Percentiles rank a stretch among this genome's conserved stretches.
Conservation (phyloP, 2,888 invertebrate genomes). For the Myopa testacea region DNA sequence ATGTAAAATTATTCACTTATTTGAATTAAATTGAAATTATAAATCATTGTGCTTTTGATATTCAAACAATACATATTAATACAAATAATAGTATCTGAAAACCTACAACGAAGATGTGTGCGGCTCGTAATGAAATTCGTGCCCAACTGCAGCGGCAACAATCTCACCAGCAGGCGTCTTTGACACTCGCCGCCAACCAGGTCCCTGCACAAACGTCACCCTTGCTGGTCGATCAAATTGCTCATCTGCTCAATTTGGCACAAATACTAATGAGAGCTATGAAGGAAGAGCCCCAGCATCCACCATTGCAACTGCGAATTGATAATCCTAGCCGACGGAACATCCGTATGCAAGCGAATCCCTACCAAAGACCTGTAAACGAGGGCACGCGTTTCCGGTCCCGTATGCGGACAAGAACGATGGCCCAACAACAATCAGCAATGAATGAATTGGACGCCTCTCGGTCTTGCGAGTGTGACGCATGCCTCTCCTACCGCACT, state of each 20-base stretch:
- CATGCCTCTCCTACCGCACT: slow-evolving; percentile 18
- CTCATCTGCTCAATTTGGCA: slow-evolving; percentile 41
- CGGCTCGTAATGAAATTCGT: background rate
- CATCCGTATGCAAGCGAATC: slow-evolving; percentile 28
- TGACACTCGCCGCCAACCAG: background rate
- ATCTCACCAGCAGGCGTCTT: background rate
- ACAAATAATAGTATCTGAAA: too few relatives aligned
- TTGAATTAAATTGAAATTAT: too few relatives aligned
- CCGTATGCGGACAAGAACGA: background rate
- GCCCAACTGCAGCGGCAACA: slow-evolving; percentile 20
- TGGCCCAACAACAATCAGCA: background rate
- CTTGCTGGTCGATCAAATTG: slow-evolving; percentile 40
- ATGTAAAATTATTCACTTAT: too few relatives aligned
- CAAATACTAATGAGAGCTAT: slow-evolving; percentile 36
- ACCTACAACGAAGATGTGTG: background rate
- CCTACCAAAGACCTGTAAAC: slow-evolving; percentile 34
- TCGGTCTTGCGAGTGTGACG: slow-evolving; percentile 37
- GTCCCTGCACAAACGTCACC: background rate
- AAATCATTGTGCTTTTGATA: too few relatives aligned
- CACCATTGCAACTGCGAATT: background rate
- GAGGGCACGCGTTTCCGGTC: slow-evolving; percentile 16
- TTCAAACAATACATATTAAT: too few relatives aligned
- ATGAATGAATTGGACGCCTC: slow-evolving; percentile 8
- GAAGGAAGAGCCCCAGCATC: slow-evolving; percentile 21
- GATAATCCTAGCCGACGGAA: slow-evolving; percentile 10